phyloP scores from a whole-genome alignment of 2,888 invertebrate species.

The Drosophila rellima region DNA sequence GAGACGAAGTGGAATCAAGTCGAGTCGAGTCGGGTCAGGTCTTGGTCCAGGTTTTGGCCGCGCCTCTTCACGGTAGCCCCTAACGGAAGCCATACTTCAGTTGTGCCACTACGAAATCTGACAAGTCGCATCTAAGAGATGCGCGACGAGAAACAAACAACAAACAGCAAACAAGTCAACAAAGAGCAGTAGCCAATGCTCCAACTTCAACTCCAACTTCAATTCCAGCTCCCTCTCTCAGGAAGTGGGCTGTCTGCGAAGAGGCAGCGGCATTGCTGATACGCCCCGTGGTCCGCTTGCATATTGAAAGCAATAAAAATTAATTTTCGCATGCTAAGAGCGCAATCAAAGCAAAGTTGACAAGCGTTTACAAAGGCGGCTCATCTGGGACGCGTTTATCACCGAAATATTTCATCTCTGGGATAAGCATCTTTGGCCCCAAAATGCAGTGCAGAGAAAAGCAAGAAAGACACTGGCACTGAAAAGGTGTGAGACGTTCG shows the following conservation, averaged over 20 bases:
- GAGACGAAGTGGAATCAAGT: neutral
- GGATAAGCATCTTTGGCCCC: conserved; percentile 77
- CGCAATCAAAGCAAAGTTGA: conserved; percentile 78
- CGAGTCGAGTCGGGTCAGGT: conserved; percentile 14
- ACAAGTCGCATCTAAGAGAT: conserved; percentile 76
- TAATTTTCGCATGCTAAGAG: conserved; percentile 78
- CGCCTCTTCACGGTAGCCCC: conserved; percentile 72
- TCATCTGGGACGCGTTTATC: conserved; percentile 70
- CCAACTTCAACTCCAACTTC: conserved; percentile 2
- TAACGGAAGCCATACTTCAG: conserved; percentile 81
- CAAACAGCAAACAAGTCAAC: conserved; percentile 26
- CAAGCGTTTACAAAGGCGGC: conserved; percentile 78
- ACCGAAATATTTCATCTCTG: conserved; percentile 83
- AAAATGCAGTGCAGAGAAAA: conserved; percentile 33
- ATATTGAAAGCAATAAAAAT: conserved; percentile 76
- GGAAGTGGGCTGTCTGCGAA: conserved; percentile 64
- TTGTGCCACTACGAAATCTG: conserved; percentile 68
- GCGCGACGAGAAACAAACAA: conserved; percentile 51
- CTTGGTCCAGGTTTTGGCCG: conserved; percentile 32
- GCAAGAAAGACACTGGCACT: conserved; percentile 20
- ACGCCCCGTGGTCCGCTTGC: conserved; percentile 72
- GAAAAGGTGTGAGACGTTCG: conserved; percentile 56
- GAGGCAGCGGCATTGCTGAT: conserved; percentile 58
- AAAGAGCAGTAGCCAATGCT: conserved; percentile 53
- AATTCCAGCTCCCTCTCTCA: conserved; percentile 23